A percentile compares a stretch with the other conserved stretches of the same genome.
phyloP scores from a whole-genome alignment of 2,797 vertebrate species.

The Arctocebus calabarensis region DNA sequence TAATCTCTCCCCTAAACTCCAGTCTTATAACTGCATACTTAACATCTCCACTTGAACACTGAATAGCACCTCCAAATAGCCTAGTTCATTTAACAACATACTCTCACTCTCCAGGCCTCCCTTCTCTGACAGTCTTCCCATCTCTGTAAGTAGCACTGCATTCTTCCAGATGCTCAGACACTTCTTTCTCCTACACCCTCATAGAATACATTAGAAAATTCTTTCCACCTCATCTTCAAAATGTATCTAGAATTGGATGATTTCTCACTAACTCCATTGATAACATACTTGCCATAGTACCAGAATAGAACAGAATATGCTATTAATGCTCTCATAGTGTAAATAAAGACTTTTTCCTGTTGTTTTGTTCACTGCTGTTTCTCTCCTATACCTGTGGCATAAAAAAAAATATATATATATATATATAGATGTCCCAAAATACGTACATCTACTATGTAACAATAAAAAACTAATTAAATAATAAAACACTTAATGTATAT shows the following conservation, averaged over 20 bases:
- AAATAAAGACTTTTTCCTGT: background rate
- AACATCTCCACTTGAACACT: background rate
- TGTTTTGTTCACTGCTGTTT: constrained; percentile 21
- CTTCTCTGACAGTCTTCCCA: background rate
- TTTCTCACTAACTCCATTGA: background rate
- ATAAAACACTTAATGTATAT: background rate
- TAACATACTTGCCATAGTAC: background rate
- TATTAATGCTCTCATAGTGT: background rate
- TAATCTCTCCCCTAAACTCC: background rate
- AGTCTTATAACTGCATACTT: background rate
- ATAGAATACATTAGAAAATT: constrained; percentile 3
- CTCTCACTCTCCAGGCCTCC: background rate
- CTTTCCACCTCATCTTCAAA: constrained; percentile 24
- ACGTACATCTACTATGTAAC: background rate
- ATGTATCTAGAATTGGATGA: background rate
- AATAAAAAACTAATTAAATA: background rate
- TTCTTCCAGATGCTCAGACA: constrained; percentile 45
- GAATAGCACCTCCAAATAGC: background rate
- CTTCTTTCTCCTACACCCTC: background rate
- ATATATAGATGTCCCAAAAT: background rate
- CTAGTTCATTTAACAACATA: background rate
- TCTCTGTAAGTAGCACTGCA: background rate
- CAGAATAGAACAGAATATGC: background rate
- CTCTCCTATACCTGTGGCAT: background rate
- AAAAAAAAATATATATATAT: background rate